Conservation (phyloP, 1,140 invertebrate species). For the Brachionus sp. region DNA sequence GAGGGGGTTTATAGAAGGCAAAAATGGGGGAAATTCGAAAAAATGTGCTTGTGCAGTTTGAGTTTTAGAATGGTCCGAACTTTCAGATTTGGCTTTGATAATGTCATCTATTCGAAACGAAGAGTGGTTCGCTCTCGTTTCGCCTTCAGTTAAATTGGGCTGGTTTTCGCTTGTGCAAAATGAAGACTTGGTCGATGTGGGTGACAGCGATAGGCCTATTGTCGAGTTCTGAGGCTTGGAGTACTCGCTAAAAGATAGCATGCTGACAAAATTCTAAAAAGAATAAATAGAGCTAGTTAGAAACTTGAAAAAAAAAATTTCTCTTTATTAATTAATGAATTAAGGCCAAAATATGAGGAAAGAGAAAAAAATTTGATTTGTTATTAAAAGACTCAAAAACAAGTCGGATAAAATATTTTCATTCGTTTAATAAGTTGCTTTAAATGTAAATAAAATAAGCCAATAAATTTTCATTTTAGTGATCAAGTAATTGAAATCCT, state of each 20-base stretch:
- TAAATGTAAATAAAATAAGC: background rate
- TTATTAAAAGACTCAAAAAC: background rate
- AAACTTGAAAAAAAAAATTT: background rate
- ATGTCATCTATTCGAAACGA: conserved; percentile 12
- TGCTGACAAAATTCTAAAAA: background rate
- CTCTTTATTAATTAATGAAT: conserved; percentile 27
- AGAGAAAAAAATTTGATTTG: conserved; percentile 14
- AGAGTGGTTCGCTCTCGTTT: background rate
- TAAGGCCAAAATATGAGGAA: background rate
- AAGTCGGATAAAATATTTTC: background rate
- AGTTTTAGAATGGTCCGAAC: background rate
- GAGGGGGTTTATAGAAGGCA: background rate
- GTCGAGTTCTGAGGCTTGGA: background rate
- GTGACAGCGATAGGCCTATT: background rate
- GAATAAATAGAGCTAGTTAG: background rate
- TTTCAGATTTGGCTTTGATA: background rate
- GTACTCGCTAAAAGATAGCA: background rate
- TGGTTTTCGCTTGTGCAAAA: background rate
- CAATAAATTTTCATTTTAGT: conserved; percentile 10
- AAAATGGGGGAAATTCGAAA: background rate
- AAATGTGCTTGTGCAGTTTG: no score
- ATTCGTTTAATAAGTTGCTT: background rate
- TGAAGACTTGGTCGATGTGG: background rate
- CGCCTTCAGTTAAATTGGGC: background rate
- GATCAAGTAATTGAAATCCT: background rate